These are phyloP conservation scores for Euschistus heros DNA, from an alignment of 1,140 invertebrate genomes.

Conservation along the genomic window DNA sequence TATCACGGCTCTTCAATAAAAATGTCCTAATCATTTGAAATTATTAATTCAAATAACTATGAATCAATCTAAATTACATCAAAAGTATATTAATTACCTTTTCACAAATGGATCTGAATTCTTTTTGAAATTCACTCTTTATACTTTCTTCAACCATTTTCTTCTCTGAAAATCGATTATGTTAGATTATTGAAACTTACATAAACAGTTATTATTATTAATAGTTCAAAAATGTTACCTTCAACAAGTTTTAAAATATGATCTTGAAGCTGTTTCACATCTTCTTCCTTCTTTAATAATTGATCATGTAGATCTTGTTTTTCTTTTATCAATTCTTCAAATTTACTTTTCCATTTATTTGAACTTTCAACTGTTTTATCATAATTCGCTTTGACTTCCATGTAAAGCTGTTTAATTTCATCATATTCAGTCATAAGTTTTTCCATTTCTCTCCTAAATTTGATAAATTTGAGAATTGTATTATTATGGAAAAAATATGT, in stretches of 20 bases:
- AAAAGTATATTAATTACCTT: not conserved
- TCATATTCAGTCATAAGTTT: slow-evolving; percentile 13
- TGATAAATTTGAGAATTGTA: too few species aligned
- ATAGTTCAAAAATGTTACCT: not conserved
- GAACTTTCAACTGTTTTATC: slow-evolving; percentile 5
- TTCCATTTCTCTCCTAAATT: slow-evolving; percentile 15
- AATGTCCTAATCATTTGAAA: too few species aligned
- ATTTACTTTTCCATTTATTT: slow-evolving; percentile 20
- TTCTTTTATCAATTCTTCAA: not conserved
- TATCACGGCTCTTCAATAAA: too few species aligned
- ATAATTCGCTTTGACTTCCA: slow-evolving; percentile 12
- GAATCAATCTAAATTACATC: not conserved
- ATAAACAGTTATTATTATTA: too few species aligned
- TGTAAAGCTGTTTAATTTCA: slow-evolving; percentile 19
- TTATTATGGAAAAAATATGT: too few species aligned
- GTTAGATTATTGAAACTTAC: too few species aligned
- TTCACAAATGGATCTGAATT: not conserved
- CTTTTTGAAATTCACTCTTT: too few species aligned
- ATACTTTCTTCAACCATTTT: too few species aligned
- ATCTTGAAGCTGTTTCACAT: slow-evolving; percentile 14
- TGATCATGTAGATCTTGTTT: slow-evolving; percentile 8
- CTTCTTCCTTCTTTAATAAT: slow-evolving; percentile 10
- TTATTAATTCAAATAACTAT: too few species aligned
- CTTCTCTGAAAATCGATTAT: too few species aligned
- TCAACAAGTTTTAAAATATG: slow-evolving; percentile 7